Evolutionary conservation across 2,888 invertebrate species (phyloP), one percentile per base, ranked within the genome.

Genomic region (Thalpophila matura): DNA sequence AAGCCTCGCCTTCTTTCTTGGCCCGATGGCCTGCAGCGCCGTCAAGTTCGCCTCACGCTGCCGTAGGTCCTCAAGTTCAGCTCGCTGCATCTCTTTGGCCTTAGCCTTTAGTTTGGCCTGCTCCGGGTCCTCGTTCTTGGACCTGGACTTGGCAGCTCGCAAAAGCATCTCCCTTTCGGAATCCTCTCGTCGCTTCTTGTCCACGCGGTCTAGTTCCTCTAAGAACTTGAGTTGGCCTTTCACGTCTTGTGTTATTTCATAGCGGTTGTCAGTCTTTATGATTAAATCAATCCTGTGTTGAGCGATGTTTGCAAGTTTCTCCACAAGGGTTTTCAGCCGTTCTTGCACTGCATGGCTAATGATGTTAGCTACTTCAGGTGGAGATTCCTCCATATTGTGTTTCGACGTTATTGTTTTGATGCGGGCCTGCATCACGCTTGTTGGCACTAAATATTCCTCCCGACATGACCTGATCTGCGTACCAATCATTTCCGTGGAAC

Each of bases 91-190:
- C 96, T 99, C 97, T 85, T 97, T 97, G 0, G 93, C 94, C 93
- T 99, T 99, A 67, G 99, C 99, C 93, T 99, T 99, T 72, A 99
- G 95, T 89, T 99, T 99, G 1, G 99, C 98, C 90, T 99, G 99
- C 87, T 99, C 99, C 0, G 99, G 99, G 94, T 99, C 99, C 93
- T 99, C 99, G 58, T 98, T 97, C 95, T 99, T 99, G 54, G 99
- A 98, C 72, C 99, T 96, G 80, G 99, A 99, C 91, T 99, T 99
- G 51, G 99, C 99, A 20, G 99, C 99, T 73, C 98, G 95, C 79
- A 99, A 91, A 50, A 99, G 95, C 95, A 99, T 97, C 91, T 99
- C 99, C 65, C 99, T 96, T 88, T 99, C 99, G 57, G 98, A 97
- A 89, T 99, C 99, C 87, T 99, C 99, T 74, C 99, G 98, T 59